A percentile compares a stretch with the other conserved stretches of the same genome.
Conservation (phyloP, 2,797 vertebrate species). For the Melopsittacus undulatus region DNA sequence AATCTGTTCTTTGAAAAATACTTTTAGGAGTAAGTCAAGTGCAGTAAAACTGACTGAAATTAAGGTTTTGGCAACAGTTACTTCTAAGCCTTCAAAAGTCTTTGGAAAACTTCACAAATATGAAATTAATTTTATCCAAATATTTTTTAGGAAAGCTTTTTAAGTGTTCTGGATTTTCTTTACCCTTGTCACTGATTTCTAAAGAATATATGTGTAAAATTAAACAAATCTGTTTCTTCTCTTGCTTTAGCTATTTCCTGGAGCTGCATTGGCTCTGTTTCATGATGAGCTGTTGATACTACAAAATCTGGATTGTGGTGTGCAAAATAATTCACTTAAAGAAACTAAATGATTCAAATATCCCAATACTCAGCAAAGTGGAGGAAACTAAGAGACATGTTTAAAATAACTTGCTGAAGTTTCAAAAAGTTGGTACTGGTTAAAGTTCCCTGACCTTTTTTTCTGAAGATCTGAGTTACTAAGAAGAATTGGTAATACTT, state of each 20-base stretch:
- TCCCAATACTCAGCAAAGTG: constrained; percentile 42
- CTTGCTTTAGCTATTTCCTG: constrained; percentile 27
- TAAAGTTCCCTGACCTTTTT: not conserved
- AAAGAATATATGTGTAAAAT: constrained; percentile 6
- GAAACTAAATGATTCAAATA: constrained; percentile 49
- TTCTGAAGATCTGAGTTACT: not conserved
- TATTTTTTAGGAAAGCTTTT: not conserved
- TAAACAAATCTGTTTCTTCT: constrained; percentile 38
- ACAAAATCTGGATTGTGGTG: constrained; percentile 27
- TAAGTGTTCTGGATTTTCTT: not conserved
- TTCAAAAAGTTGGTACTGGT: constrained; percentile 11
- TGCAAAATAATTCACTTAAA: constrained; percentile 35
- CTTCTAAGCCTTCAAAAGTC: not conserved
- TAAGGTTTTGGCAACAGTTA: constrained; percentile 2
- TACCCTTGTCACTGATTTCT: constrained; percentile 3
- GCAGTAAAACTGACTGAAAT: not conserved
- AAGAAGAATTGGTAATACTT: not conserved
- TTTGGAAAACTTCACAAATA: constrained; percentile 2
- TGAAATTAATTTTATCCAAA: constrained; percentile 23
- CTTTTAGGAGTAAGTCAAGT: not conserved
- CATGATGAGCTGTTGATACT: constrained; percentile 47
- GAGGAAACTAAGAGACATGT: not conserved
- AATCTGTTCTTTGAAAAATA: not conserved
- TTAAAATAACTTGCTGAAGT: constrained; percentile 48
- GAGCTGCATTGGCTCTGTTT: constrained; percentile 2